These are phyloP conservation scores for Gobionotothen gibberifrons DNA, from an alignment of 2,797 vertebrate species.

Conservation along the genomic window DNA sequence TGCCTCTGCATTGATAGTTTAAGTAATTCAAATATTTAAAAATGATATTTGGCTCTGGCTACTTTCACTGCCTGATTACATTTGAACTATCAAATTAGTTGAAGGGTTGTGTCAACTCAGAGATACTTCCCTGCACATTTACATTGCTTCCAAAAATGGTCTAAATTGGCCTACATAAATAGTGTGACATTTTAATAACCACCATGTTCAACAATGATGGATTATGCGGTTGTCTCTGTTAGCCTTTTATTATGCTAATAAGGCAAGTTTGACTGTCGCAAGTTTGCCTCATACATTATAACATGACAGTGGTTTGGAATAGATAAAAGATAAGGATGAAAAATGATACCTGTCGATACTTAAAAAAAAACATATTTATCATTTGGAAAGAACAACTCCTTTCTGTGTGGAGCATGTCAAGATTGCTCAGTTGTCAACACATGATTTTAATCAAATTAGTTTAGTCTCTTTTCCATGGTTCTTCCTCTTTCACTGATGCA, in stretches of 20 bases:
- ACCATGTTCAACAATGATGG: conserved; percentile 23
- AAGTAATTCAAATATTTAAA: conserved; percentile 7
- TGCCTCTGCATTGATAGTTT: not conserved
- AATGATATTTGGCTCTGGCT: conserved; percentile 4
- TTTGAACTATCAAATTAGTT: conserved; percentile 9
- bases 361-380: not conserved
- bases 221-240: conserved; percentile 25
- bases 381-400: not conserved
- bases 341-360: not conserved
- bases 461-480: not conserved
- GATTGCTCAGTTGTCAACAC: not conserved
- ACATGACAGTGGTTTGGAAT: conserved; percentile 11
- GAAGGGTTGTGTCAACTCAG: conserved; percentile 2
- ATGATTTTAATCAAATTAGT: not conserved
- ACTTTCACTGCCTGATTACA: conserved; percentile 11
- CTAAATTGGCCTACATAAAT: conserved; percentile 4
- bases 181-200: conserved; percentile 32
- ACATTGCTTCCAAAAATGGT: not conserved
- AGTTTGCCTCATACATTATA: conserved; percentile 12
- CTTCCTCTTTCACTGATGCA: not conserved
- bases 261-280: conserved; percentile 10
- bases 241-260: conserved; percentile 26
- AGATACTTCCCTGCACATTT: conserved; percentile 6
- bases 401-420: no score
- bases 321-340: conserved; percentile 8